Base-by-base conservation (phyloP, 1,140 invertebrate species). In the Dendrolimus punctatus region DNA sequence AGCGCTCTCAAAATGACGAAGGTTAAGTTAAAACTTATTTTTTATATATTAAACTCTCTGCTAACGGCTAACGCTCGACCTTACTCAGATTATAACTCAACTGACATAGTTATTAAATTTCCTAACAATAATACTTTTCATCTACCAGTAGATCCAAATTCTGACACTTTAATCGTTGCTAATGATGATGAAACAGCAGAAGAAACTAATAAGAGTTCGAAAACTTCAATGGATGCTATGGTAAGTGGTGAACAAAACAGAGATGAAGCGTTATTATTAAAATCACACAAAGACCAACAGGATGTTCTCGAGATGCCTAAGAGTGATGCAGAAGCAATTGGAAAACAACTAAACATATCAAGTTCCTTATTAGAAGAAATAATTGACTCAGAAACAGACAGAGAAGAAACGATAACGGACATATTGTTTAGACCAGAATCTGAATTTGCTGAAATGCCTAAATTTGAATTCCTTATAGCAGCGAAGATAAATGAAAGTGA, bases 331-430 rank as follows among this genome's bases (percentile, higher is more conserved):
- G 67, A 68, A 39, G 66, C 63, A n/a, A 62, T 74, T 8, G 77
- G 80, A 46, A 80, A 84, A 60, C 75, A 83, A 61, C 55, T 76
- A 55, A 86, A 86, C 73, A 80, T 80, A 78, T 83, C 83, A 71
- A 80, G 73, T 50, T 64, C 80, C 39, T 53, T 82, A 10, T 47
- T 86, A 59, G 80, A 86, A 23, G 71, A 80, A 38, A 80, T 86
- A 56, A 84, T 86, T 45, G 74, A 84, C 58, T 81, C 83, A 0
- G 83, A 86, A 64, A 81, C 80, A 5, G 73, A 80, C 42, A 67
- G 83, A 55, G 83, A 86, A 40, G 83, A 78, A 36, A 79, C 68
- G 0, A 58, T 86, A n/a, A 86, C 83, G 0, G 83, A 85, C 57
- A 78, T 84, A 49, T 53, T 79, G 5, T 85, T 79, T 38, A 73